Evolutionary conservation across 1,140 invertebrate genomes (phyloP), one percentile per base, ranked within the genome.

Genomic region (Ips nitidus): DNA sequence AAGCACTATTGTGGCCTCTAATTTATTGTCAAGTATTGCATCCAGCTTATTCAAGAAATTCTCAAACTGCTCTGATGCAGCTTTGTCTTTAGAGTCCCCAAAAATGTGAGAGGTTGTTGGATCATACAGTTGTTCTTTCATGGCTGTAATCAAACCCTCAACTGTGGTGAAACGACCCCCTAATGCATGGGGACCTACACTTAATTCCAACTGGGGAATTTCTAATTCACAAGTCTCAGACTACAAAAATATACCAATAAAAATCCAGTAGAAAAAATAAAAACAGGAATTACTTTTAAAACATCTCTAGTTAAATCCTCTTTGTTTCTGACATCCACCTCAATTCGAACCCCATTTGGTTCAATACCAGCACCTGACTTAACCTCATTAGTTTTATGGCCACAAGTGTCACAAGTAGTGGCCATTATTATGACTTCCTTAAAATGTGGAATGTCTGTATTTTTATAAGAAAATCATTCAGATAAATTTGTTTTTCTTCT

Each of bases 351-450:
- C 1, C 97, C 98, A 71, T 89, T 84, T 0, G 90, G 85, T 80
- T 95, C 94, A 52, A 99, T 92, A 0, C 96, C 96, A 60, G 90
- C 85, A 1, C 95, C 95, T 41, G 94, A 92, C 82, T 99, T 99
- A 0, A 99, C 95, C 83, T 98, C 96, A 80, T 94, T 98, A 2
- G 94, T 95, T 77, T 90, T 86, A 78, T 91, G 86, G 0, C 97
- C 97, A 83, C 98, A 99, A 2, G 75, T 74, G 22, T 98, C 95
- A 81, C 98, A 99, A 1, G 82, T 85, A 0, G 94, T 97, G 2
- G 96, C 95, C 97, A 99, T 99, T 55, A 99, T 96, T 1, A 99
- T 88, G 2, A 95, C 94, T 82, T 98, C 94, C 82, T 99, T 98
- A 80, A 99, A 99, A 81, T 96, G 90, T 2, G 97, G 97, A 78